Percentiles rank a stretch among this genome's conserved stretches.
These are phyloP conservation scores for Elephantulus edwardii DNA, from an alignment of 2,113 vertebrate species.

Conservation along the genomic window DNA sequence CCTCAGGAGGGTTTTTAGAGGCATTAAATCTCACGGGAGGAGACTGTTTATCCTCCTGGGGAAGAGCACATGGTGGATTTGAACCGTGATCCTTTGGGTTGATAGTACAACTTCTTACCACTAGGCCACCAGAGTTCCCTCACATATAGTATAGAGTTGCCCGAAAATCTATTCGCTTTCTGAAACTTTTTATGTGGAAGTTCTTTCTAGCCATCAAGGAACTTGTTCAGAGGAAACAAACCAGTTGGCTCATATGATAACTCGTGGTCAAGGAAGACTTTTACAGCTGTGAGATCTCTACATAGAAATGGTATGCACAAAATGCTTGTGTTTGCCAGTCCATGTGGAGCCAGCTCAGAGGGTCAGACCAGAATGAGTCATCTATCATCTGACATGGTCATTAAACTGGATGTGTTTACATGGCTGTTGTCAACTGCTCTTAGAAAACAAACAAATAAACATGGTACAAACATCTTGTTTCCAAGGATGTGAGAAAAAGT, in stretches of 20 bases:
- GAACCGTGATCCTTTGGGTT: too few species aligned
- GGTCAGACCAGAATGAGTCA: constrained; percentile 19
- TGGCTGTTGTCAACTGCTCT: constrained; percentile 57
- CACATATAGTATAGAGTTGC: too few species aligned
- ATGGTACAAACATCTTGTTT: constrained; percentile 18
- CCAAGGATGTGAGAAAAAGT: neutral
- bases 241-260: constrained; percentile 61
- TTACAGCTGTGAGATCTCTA: constrained; percentile 48
- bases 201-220: constrained; percentile 23
- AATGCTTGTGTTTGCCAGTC: constrained; percentile 50
- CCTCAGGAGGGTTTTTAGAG: too few species aligned
- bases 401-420: constrained; percentile 48
- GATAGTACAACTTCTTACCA: too few species aligned
- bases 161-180: constrained; percentile 44
- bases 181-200: neutral
- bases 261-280: constrained; percentile 51
- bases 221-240: constrained; percentile 15
- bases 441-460: constrained; percentile 61
- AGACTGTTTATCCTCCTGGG: too few species aligned
- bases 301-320: constrained; percentile 54
- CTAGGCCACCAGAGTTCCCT: too few species aligned
- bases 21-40: too few species aligned
- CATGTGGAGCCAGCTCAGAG: constrained; percentile 3
- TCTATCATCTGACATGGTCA: constrained; percentile 6
- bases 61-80: too few species aligned